Evolutionary conservation across 2,113 vertebrate species (phyloP).

Genomic region (Trogon surrucura): DNA sequence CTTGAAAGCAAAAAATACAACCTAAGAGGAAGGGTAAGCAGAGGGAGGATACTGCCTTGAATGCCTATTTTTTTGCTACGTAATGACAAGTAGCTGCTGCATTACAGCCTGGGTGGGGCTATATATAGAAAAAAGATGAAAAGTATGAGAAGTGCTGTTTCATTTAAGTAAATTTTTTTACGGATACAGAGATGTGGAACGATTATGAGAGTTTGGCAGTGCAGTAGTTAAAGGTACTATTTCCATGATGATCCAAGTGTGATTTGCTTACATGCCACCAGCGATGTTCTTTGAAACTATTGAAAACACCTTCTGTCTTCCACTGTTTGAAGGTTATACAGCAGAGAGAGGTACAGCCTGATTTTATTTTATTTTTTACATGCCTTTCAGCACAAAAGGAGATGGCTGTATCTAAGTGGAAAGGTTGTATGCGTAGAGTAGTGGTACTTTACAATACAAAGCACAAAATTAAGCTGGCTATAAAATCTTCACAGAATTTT

Average conservation of each 20-base stretch:
- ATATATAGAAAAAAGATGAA: not conserved
- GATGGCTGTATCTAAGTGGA: not conserved
- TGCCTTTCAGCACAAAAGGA: not conserved
- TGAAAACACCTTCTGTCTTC: not conserved
- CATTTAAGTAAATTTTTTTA: not conserved
- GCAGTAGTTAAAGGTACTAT: not conserved
- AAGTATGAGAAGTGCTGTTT: not conserved
- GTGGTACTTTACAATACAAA: not conserved
- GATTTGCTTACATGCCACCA: not conserved
- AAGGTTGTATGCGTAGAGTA: not conserved
- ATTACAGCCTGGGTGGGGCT: not conserved
- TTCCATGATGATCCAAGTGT: not conserved
- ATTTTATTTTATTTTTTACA: not conserved
- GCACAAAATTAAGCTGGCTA: not conserved
- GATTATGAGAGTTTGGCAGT: not conserved
- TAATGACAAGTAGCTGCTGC: not conserved
- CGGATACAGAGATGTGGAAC: not conserved
- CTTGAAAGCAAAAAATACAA: not conserved
- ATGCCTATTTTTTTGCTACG: not conserved
- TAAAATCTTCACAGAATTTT: not conserved
- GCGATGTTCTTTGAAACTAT: not conserved
- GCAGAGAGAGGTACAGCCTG: not conserved
- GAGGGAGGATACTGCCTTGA: not conserved
- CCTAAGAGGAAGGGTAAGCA: not conserved
- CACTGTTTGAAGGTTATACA: not conserved